Percentiles rank a stretch among this genome's conserved stretches.
Conservation (phyloP, 1,140 invertebrate genomes). For the Heliconius eleuchia region DNA sequence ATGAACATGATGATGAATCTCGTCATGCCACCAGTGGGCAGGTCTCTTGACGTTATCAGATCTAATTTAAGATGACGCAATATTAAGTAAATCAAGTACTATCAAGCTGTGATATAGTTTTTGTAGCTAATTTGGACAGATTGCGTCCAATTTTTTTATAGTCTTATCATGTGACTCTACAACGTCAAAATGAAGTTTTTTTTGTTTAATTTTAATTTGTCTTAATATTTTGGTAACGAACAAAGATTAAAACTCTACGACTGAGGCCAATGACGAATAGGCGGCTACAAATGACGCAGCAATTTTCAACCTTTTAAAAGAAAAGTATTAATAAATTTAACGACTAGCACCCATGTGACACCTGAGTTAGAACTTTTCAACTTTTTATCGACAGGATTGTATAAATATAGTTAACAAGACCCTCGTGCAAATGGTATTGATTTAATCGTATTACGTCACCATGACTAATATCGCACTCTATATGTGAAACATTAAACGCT, state of each 20-base stretch:
- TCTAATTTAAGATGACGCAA: not conserved
- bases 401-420: not conserved
- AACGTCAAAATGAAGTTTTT: no score
- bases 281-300: no score
- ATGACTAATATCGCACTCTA: slow-evolving; percentile 10
- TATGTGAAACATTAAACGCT: slow-evolving; percentile 13
- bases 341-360: no score
- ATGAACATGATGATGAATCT: not conserved
- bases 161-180: no score
- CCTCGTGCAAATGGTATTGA: slow-evolving; percentile 1
- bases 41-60: not conserved
- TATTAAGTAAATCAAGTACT: not conserved
- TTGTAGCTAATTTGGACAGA: not conserved
- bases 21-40: not conserved
- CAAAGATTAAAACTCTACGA: not conserved
- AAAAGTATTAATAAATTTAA: not conserved
- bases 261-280: not conserved
- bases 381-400: slow-evolving; percentile 1
- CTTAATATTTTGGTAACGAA: no score
- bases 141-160: no score
- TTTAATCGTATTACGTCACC: slow-evolving; percentile 3
- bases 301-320: no score
- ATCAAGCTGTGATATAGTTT: not conserved
- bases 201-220: no score
- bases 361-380: not conserved